A percentile compares a stretch with the other conserved stretches of the same genome.
Evolutionary conservation across 2,797 vertebrate genomes (phyloP).

Genomic region (Hippocampus kuda): DNA sequence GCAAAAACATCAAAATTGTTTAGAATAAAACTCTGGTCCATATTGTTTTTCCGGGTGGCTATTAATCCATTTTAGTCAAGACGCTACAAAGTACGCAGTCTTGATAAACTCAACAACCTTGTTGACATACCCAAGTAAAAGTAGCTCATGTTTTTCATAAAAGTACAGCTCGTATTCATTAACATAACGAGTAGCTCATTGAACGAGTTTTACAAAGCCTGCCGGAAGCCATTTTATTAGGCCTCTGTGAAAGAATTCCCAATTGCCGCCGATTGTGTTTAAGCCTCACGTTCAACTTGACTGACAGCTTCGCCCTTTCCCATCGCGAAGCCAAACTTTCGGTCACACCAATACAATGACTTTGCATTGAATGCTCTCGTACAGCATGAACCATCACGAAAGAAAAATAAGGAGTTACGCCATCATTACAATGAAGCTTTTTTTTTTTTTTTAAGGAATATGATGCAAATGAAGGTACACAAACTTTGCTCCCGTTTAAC

Average conservation of each 20-base stretch:
- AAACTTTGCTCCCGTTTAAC: slow-evolving; percentile 46
- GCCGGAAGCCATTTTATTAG: neutral
- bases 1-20: slow-evolving; percentile 42
- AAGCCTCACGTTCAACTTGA: neutral
- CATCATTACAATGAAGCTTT: neutral
- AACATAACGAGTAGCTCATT: neutral
- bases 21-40: slow-evolving; percentile 9
- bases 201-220: neutral
- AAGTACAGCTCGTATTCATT: neutral
- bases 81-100: neutral
- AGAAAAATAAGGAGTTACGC: neutral
- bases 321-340: neutral
- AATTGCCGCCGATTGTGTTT: neutral
- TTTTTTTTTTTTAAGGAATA: slow-evolving; percentile 7
- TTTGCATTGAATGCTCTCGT: neutral
- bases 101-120: neutral
- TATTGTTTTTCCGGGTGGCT: neutral
- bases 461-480: slow-evolving; percentile 45
- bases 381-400: neutral
- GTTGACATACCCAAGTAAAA: neutral
- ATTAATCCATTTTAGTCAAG: neutral
- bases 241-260: neutral
- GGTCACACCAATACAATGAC: neutral
- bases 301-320: neutral
- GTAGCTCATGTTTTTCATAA: neutral